phyloP scores from a whole-genome alignment of 1,140 invertebrate genomes.

The Melipona quadrifasciata region DNA sequence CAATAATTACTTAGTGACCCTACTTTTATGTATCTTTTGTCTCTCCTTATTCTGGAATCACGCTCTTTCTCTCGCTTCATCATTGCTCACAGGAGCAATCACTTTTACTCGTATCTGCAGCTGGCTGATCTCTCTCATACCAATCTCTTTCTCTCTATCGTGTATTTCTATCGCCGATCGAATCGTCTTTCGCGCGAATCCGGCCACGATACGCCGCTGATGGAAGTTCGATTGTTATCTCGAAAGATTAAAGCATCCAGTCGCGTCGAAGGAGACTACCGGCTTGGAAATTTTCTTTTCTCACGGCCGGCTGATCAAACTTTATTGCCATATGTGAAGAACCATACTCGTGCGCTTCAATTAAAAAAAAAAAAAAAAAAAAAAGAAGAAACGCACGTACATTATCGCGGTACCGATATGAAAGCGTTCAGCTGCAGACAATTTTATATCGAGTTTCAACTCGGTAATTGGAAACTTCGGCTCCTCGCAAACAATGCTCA shows the following conservation, averaged over 20 bases:
- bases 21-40: neutral
- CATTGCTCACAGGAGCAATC: constrained; percentile 4
- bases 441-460: neutral
- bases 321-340: neutral
- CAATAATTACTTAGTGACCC: neutral
- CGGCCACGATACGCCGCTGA: constrained; percentile 6
- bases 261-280: neutral
- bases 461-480: neutral
- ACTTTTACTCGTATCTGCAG: constrained; percentile 17
- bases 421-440: neutral
- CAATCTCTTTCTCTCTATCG: constrained; percentile 50
- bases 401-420: neutral
- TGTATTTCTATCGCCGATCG: constrained; percentile 52
- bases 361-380: neutral
- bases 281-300: constrained; percentile 18
- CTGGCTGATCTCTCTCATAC: constrained; percentile 33
- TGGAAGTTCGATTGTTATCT: constrained; percentile 35
- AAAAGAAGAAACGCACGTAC: neutral
- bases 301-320: constrained; percentile 14
- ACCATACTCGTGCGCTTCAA: neutral
- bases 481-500: neutral
- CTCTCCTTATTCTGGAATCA: neutral
- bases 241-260: constrained; percentile 29
- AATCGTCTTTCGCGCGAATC: constrained; percentile 50
- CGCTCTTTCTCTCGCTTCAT: neutral